Evolutionary conservation across 1,140 invertebrate genomes (phyloP).

Genomic region (Aporrectodea caliginosa): DNA sequence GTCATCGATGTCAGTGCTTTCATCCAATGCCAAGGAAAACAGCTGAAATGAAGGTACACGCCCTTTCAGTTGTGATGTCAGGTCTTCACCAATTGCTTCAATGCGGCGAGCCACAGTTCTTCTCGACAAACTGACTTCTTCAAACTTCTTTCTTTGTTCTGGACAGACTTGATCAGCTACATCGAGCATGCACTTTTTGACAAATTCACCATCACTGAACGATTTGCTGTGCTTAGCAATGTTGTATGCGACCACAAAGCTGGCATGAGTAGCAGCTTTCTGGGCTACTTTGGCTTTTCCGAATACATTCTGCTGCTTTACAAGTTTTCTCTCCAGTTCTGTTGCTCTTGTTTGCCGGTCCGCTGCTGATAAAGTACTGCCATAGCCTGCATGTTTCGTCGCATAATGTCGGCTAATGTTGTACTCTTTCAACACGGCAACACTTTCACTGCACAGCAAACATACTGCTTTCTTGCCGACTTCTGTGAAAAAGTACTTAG

Average conservation of each 20-base stretch:
- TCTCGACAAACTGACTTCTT: constrained; percentile 33
- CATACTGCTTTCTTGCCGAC: constrained; percentile 45
- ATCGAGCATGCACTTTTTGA: constrained; percentile 46
- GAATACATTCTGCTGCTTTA: constrained; percentile 6
- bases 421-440: constrained; percentile 45
- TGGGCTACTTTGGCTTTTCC: constrained; percentile 12
- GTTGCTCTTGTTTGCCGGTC: constrained; percentile 10
- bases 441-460: constrained; percentile 43
- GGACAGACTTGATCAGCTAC: constrained; percentile 47
- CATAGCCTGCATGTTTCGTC: constrained; percentile 30
- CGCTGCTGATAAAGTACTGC: constrained; percentile 9
- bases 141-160: constrained; percentile 35
- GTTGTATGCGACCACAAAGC: constrained; percentile 35
- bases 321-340: constrained; percentile 21
- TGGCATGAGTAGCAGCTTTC: constrained; percentile 38
- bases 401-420: constrained; percentile 45
- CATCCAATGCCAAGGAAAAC: constrained; percentile 33
- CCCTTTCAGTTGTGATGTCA: constrained; percentile 14
- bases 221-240: constrained; percentile 45
- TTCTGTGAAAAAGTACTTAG: constrained; percentile 34
- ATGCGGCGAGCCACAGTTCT: constrained; percentile 24
- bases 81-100: constrained; percentile 8
- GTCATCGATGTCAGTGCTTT: constrained; percentile 30
- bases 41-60: not conserved
- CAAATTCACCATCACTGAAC: constrained; percentile 47